These are phyloP conservation scores for Carapus acus DNA, from an alignment of 2,797 vertebrate species.

Conservation along the genomic window DNA sequence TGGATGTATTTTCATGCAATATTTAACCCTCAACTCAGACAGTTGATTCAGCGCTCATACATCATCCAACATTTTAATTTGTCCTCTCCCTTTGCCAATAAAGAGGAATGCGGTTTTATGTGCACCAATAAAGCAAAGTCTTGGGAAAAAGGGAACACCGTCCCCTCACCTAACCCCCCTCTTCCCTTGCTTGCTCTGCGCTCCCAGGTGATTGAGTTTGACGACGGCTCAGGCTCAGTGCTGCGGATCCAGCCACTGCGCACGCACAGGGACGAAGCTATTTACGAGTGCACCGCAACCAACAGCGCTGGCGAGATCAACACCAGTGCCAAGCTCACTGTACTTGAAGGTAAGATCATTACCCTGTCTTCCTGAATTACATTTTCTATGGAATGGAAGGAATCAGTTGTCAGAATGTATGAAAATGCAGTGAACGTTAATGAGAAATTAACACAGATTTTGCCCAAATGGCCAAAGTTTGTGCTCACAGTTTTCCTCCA, in stretches of 20 bases:
- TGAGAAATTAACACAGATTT: too few relatives aligned
- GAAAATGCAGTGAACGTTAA: too few relatives aligned
- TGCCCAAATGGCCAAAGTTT: too few relatives aligned
- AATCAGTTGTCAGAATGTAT: too few relatives aligned
- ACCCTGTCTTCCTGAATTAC: constrained; percentile 5
- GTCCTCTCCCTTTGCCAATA: neutral
- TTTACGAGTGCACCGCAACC: constrained; percentile 94
- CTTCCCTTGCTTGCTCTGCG: constrained; percentile 24
- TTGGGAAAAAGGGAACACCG: neutral
- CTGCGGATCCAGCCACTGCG: constrained; percentile 93
- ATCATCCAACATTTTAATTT: neutral
- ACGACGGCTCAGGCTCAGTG: constrained; percentile 91
- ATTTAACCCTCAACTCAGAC: neutral
- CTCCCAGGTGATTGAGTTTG: constrained; percentile 91
- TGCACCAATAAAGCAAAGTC: constrained; percentile 9
- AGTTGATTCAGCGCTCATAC: neutral
- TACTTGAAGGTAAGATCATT: constrained; percentile 84
- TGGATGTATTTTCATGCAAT: constrained; percentile 1
- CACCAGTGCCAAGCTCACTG: constrained; percentile 93
- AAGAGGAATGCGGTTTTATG: constrained; percentile 8
- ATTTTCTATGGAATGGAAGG: constrained; percentile 1
- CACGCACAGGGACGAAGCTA: constrained; percentile 92
- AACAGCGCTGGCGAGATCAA: constrained; percentile 91
- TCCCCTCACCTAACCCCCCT: constrained; percentile 13
- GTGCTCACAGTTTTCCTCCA: too few relatives aligned